phyloP scores from a whole-genome alignment of 2,797 vertebrate species.

The Sebastes taczanowskii region DNA sequence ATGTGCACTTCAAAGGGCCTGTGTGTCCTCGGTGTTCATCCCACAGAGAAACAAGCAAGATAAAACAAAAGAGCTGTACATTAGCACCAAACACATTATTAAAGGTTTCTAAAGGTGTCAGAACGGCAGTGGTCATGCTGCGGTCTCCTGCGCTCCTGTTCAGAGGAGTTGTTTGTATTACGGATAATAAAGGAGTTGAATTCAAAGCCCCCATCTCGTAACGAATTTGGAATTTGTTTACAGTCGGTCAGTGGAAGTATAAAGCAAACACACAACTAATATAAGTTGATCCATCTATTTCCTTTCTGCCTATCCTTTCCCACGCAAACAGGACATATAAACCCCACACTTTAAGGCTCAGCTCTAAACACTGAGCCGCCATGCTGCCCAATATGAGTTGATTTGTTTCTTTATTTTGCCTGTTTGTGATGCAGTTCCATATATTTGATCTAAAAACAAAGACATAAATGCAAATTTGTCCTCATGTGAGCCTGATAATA shows the following conservation, averaged over 20 bases:
- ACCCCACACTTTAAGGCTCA: neutral
- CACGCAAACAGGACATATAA: neutral
- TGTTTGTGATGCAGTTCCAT: neutral
- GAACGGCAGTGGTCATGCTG: neutral
- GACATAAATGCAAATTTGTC: constrained; percentile 17
- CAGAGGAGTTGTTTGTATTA: neutral
- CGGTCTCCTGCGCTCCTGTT: neutral
- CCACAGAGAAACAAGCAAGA: constrained; percentile 1
- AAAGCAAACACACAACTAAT: neutral
- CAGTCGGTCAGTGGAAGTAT: neutral
- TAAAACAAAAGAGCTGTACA: constrained; percentile 13
- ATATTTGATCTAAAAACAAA: constrained; percentile 31
- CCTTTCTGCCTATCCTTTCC: neutral
- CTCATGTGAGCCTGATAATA: constrained; percentile 3
- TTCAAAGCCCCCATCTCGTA: neutral
- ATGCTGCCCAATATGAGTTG: neutral
- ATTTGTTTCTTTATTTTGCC: constrained; percentile 1
- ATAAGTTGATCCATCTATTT: neutral
- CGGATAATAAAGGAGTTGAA: neutral
- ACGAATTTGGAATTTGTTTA: neutral
- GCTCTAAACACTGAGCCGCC: neutral
- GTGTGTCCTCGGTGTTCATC: constrained; percentile 3
- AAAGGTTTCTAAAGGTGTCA: neutral
- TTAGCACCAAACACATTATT: constrained; percentile 21
- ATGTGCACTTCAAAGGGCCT: constrained; percentile 16